A percentile compares a stretch with the other conserved stretches of the same genome.
Conservation (phyloP, 2,888 invertebrate genomes). For the Tridacna gigas region DNA sequence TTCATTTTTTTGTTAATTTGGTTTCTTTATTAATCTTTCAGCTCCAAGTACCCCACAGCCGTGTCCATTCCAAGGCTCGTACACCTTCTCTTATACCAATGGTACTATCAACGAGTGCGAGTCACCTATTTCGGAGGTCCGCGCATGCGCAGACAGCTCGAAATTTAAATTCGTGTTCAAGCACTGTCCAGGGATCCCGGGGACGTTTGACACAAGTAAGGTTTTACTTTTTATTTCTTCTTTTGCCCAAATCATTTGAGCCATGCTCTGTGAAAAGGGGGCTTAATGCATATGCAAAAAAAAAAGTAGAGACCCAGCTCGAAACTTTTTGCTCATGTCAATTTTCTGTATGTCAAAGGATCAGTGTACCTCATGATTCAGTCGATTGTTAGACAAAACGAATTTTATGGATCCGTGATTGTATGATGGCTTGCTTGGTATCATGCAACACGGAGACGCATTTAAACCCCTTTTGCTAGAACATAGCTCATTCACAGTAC, state of each 20-base stretch:
- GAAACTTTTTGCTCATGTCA: background rate
- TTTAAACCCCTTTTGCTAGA: too few relatives aligned
- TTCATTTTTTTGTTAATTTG: background rate
- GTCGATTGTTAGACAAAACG: too few relatives aligned
- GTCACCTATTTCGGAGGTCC: slow-evolving; percentile 95
- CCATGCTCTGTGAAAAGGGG: too few relatives aligned
- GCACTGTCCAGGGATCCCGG: slow-evolving; percentile 91
- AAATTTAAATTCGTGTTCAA: slow-evolving; percentile 95
- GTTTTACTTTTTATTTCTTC: background rate
- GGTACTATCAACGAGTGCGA: slow-evolving; percentile 89
- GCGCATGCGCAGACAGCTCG: slow-evolving; percentile 97
- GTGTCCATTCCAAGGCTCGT: slow-evolving; percentile 95
- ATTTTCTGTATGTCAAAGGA: too few relatives aligned
- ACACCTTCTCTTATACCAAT: slow-evolving; percentile 95
- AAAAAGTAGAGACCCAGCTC: background rate
- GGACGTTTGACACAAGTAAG: slow-evolving; percentile 76
- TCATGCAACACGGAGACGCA: too few relatives aligned
- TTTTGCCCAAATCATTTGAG: background rate
- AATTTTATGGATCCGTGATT: too few relatives aligned
- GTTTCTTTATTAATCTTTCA: slow-evolving; percentile 51
- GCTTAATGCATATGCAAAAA: background rate
- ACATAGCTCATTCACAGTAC: too few relatives aligned
- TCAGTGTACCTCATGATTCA: too few relatives aligned
- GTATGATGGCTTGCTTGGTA: too few relatives aligned
- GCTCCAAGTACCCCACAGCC: slow-evolving; percentile 90